A percentile compares a stretch with the other conserved stretches of the same genome.
Evolutionary conservation across 1,140 invertebrate species (phyloP).

Genomic region (Anastrepha ludens): DNA sequence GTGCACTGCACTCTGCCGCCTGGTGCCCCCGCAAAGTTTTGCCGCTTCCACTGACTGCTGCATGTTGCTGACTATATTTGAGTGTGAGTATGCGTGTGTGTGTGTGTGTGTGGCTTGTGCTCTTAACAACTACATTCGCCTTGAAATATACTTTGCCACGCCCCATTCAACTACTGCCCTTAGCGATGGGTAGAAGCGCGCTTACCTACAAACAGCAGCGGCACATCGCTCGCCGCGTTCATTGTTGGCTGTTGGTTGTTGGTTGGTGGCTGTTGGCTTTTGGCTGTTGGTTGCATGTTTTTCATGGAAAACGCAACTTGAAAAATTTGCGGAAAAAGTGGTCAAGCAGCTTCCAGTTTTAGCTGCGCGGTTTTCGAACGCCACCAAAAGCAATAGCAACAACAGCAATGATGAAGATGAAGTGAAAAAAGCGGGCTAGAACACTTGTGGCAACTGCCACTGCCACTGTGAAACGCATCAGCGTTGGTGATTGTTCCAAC

Average conservation of each 20-base stretch:
- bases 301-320: constrained; percentile 53
- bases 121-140: constrained; percentile 24
- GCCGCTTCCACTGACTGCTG: constrained; percentile 4
- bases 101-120: constrained; percentile 10
- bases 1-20: constrained; percentile 29
- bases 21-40: not conserved
- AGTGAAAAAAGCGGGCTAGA: not conserved
- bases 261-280: not conserved
- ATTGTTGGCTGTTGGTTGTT: not conserved
- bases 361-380: constrained; percentile 36
- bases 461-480: constrained; percentile 35
- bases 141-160: constrained; percentile 38
- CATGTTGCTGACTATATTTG: not conserved
- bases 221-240: not conserved
- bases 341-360: constrained; percentile 58
- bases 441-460: constrained; percentile 20
- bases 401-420: not conserved
- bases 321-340: constrained; percentile 55
- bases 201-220: not conserved
- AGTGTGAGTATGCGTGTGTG: not conserved
- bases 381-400: constrained; percentile 31
- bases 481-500: constrained; percentile 21
- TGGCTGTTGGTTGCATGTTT: not conserved
- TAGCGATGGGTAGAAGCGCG: not conserved
- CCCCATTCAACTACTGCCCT: constrained; percentile 54